Evolutionary conservation across 2,797 vertebrate genomes (phyloP), one percentile per base, ranked within the genome.

Genomic region (Falco concolor): DNA sequence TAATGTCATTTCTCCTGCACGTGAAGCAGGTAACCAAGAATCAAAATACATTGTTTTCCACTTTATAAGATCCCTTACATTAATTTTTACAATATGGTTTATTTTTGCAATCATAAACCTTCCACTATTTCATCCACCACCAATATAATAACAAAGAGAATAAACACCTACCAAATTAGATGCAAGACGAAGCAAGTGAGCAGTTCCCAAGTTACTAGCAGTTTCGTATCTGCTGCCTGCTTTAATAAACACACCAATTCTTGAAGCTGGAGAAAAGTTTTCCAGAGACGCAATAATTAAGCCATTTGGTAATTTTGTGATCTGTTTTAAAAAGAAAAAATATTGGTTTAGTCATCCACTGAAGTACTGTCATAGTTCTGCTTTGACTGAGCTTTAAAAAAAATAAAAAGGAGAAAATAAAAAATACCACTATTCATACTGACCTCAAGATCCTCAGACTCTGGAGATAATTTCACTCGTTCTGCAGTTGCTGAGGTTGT

Each of bases 231-330:
- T 98, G 95, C 99, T 99, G 89, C 99, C 99, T 1, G 98, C 98
- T 98, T 98, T 99, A 95, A 99, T 97, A 97, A 99, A 99, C 89
- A 99, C 98, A 22, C 99, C 98, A 32, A 99, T 98, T 93, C 98
- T 99, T 83, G 99, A 98, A 81, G 97, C 28, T 1, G 99, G 99
- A 63, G 98, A 98, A 91, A 98, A 98, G 95, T 98, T 99, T 96
- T 99, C 99, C 97, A 99, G 79, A 24, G 99, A 99, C 1, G 99
- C 99, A 54, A 99, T 97, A 87, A 99, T 97, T 93, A 99, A 98
- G 30, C 99, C 99, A 82, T 98, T 99, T 52, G 99, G 98, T 76
- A 99, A 98, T 90, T 98, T 99, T 90, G 99, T 98, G 53, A 98
- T 97, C 98, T 98, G 89, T 27, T 84, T 87, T 93, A 54, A 92